These are phyloP conservation scores for Varanus komodoensis DNA, from an alignment of 2,113 vertebrate species.

Conservation along the genomic window DNA sequence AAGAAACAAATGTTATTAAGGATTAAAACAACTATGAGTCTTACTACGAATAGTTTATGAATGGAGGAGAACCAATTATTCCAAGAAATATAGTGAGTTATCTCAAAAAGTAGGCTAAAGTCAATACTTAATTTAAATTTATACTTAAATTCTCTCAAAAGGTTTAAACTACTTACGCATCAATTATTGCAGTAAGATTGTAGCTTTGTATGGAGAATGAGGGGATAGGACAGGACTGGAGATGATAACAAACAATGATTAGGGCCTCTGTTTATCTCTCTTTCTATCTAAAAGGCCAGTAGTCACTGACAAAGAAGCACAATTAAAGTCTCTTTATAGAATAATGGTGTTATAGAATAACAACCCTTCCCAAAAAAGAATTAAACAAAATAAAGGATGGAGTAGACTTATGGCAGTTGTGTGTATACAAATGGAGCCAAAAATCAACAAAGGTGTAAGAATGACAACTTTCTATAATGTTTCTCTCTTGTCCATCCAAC, in stretches of 20 bases:
- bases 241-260: not conserved
- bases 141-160: not conserved
- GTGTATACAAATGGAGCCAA: constrained; percentile 47
- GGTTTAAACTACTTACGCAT: not conserved
- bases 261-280: constrained; percentile 9
- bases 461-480: constrained; percentile 41
- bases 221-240: not conserved
- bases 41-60: not conserved
- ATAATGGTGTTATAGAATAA: constrained; percentile 28
- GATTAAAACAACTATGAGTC: not conserved
- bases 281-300: constrained; percentile 44
- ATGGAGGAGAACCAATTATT: too few species aligned
- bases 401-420: constrained; percentile 25
- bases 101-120: not conserved
- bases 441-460: not conserved
- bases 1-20: not conserved
- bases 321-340: constrained; percentile 28
- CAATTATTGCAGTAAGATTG: not conserved
- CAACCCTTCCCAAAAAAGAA: constrained; percentile 38
- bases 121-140: not conserved
- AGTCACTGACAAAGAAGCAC: constrained; percentile 5
- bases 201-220: not conserved
- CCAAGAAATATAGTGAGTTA: not conserved
- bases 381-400: constrained; percentile 31
- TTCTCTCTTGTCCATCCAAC: constrained; percentile 52